Evolutionary conservation across 30 jellyfish, hydroid and myxozoan genomes (phyloP), one percentile per base, ranked within the genome.

Genomic region (Pelagia noctiluca): DNA sequence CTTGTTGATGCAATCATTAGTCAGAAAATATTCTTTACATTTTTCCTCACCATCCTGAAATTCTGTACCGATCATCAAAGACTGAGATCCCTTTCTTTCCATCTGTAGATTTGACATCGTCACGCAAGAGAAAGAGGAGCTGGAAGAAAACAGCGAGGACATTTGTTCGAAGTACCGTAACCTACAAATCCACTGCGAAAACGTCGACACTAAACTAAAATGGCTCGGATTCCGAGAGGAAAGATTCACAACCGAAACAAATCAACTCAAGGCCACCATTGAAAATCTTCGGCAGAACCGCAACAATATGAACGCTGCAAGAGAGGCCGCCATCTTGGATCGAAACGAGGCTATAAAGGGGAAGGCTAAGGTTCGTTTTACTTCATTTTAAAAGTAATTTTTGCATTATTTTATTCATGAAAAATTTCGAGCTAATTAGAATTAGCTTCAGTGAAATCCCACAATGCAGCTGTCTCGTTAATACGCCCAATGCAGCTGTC

Each of bases 211-310:
- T 8, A 71, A 71, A 35, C 31, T 46, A 11, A 57, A 37, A 35
- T 53, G 53, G 85, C 63, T 42, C 38, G 74, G 70, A 26, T 82
- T 82, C 49, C 57, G 75, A 0, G n/a, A 42, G 31, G 82, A 69
- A 29, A 54, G 92, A 38, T 50, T 76, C 2, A 52, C 5, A 24
- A 31, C 16, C 29, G 84, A 82, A 35, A 50, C 69, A 0, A 42
- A 31, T 0, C 86, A 79, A 12, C 57, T 82, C 50, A 54, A 52
- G 48, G 25, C 66, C 10, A 57, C 92, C 5, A n/a, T 82, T 30
- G 86, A 69, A 30, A 21, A 46, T 11, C 46, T 82, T 72, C 73
- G 86, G 24, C n/a, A 49, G 72, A 73, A 82, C 38, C 92, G 92
- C 4, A 62, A 82, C 22, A 82, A 28, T 29, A 37, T 82, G 36